Evolutionary conservation across 2,113 vertebrate species (phyloP), one percentile per base, ranked within the genome.

Genomic region (Brachyhypopomus gauderio): DNA sequence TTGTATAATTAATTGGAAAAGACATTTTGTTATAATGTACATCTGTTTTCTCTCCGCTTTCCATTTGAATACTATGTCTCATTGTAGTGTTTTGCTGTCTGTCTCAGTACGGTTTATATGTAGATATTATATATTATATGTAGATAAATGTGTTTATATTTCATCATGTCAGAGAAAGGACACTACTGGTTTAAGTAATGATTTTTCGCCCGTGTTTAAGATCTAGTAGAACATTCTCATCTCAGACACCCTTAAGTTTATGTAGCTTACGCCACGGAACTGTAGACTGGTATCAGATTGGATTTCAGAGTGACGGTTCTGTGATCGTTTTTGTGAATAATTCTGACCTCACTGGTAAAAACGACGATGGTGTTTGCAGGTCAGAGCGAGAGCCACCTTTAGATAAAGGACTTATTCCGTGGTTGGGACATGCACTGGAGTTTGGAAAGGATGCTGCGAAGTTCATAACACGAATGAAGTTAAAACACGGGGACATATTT

Each of bases 381-480:
- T 88, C 87, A 16, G 91, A 91, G 1, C 86, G 85, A 0, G 96
- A 97, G 38, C 96, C 96, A 1, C 96, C 96, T 30, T 85, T 97
- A 20, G 96, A 96, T 83, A 89, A 89, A 88, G 96, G 95, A 19
- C 1, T 84, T 0, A 90, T 96, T 73, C 96, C 95, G 0, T 96
- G 96, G 96, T 73, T 97, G 78, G 96, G 96, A 1, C 92, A 96
- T 11, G 95, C 96, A 1, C 86, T 96, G 73, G 95, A 95, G 48
- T 97, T 97, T 89, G 95, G 95, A 67, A 94, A 89, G 88, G 95
- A 97, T 84, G 93, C 93, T 0, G 92, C 92, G n/a, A 90, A 91
- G 79, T 96, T 97, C 86, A 89, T 97, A 60, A 86, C 85, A 1
- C 89, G 92, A 84, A 97, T 97, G 96, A 95, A 94, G 86, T 82